Evolutionary conservation across 1,140 invertebrate species (phyloP).

Genomic region (Bombus breviceps): DNA sequence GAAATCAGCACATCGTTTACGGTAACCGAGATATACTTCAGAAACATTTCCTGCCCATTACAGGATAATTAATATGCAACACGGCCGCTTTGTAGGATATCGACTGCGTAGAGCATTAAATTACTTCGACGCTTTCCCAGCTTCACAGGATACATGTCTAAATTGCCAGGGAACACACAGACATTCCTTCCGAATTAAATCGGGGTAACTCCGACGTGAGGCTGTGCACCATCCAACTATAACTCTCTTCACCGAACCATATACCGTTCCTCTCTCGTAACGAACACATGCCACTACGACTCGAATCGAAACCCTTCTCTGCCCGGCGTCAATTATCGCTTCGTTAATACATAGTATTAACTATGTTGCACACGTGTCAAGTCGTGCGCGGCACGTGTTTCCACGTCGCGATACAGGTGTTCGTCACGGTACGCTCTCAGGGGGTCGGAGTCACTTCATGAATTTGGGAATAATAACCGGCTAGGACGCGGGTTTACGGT

Average conservation of each 20-base stretch:
- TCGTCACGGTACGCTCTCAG: background rate
- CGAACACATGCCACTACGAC: constrained; percentile 25
- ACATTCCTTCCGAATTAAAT: constrained; percentile 37
- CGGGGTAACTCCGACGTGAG: background rate
- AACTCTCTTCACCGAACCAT: background rate
- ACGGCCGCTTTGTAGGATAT: constrained; percentile 33
- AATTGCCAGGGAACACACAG: constrained; percentile 20
- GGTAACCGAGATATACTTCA: constrained; percentile 12
- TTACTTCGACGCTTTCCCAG: constrained; percentile 31
- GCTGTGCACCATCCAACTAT: background rate
- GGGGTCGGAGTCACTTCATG: constrained; percentile 43
- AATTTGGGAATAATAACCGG: constrained; percentile 66
- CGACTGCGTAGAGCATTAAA: constrained; percentile 22
- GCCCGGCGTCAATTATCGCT: constrained; percentile 57
- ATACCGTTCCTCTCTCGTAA: constrained; percentile 1
- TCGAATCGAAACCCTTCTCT: constrained; percentile 27
- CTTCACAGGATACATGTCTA: constrained; percentile 15
- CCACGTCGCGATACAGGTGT: constrained; percentile 11
- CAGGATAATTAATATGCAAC: constrained; percentile 40
- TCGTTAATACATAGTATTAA: constrained; percentile 49
- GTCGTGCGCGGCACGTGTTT: constrained; percentile 49
- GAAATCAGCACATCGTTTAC: constrained; percentile 17
- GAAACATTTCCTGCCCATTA: constrained; percentile 36
- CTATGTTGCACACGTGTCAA: constrained; percentile 16
- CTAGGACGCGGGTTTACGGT: constrained; percentile 51